These are phyloP conservation scores for Portevinia maculata DNA, from an alignment of 2,888 invertebrate species.

Conservation along the genomic window DNA sequence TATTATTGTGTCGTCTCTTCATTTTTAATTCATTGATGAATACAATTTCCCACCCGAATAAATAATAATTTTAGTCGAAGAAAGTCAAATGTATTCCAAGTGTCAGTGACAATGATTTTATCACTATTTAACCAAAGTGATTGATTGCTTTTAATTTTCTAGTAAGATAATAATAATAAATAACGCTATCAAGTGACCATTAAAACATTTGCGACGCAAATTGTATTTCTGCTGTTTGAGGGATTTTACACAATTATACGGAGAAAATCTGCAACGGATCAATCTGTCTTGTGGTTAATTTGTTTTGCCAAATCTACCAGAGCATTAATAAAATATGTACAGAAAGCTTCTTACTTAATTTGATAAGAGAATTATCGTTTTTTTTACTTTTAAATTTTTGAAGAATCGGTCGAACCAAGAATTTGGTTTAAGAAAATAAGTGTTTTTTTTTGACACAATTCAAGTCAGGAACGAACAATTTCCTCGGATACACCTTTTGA, in stretches of 20 bases:
- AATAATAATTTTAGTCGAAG: neutral
- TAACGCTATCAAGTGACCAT: neutral
- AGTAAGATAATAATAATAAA: neutral
- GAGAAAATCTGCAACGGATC: neutral
- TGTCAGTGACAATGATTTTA: neutral
- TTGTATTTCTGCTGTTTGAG: neutral
- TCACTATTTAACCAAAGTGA: neutral
- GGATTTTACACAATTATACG: neutral
- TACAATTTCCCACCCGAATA: too few relatives aligned
- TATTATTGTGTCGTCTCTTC: too few relatives aligned
- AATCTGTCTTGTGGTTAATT: neutral
- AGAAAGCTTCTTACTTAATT: too few relatives aligned
- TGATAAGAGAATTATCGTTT: too few relatives aligned
- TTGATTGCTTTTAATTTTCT: conserved; percentile 3
- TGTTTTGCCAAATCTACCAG: neutral
- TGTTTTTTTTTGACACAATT: too few relatives aligned
- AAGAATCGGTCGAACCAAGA: too few relatives aligned
- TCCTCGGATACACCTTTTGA: too few relatives aligned
- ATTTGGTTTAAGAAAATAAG: too few relatives aligned
- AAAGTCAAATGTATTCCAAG: neutral
- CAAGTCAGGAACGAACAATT: too few relatives aligned
- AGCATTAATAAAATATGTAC: too few relatives aligned
- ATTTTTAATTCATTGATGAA: too few relatives aligned
- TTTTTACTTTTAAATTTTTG: too few relatives aligned
- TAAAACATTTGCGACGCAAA: neutral